These are phyloP conservation scores for Bettongia penicillata DNA, from an alignment of 2,113 vertebrate species.

Conservation along the genomic window DNA sequence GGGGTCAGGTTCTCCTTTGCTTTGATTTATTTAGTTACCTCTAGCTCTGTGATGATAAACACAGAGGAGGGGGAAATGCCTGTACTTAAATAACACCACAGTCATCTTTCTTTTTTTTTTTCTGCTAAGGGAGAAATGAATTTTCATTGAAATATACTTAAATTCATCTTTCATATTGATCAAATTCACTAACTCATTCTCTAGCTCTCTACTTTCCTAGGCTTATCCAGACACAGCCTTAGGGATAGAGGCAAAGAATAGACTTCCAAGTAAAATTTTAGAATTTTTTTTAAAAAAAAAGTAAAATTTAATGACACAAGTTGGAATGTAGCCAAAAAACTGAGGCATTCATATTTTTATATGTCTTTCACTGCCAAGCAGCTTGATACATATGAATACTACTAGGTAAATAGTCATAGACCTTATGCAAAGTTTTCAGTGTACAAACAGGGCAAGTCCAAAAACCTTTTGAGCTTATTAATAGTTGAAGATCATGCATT, in stretches of 20 bases:
- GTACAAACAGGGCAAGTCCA: slow-evolving; percentile 35
- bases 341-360: slow-evolving; percentile 65
- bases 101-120: slow-evolving; percentile 1
- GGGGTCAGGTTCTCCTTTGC: neutral
- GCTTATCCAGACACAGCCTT: neutral
- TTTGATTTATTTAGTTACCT: neutral
- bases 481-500: slow-evolving; percentile 36
- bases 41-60: neutral
- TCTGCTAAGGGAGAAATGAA: slow-evolving; percentile 7
- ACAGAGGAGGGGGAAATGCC: slow-evolving; percentile 14
- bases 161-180: slow-evolving; percentile 44
- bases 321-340: slow-evolving; percentile 48
- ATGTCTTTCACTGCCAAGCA: slow-evolving; percentile 51
- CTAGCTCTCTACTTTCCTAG: slow-evolving; percentile 61
- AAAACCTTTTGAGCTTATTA: slow-evolving; percentile 47
- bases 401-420: slow-evolving; percentile 59
- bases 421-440: slow-evolving; percentile 26
- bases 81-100: slow-evolving; percentile 48
- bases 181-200: slow-evolving; percentile 53
- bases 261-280: slow-evolving; percentile 53
- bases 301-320: slow-evolving; percentile 48
- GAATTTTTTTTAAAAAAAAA: slow-evolving; percentile 51
- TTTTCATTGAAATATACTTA: slow-evolving; percentile 51
- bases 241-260: slow-evolving; percentile 36
- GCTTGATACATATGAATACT: slow-evolving; percentile 30